Percentiles rank a stretch among this genome's conserved stretches.
Conservation (phyloP, 2,888 invertebrate species). For the Acheta domesticus region DNA sequence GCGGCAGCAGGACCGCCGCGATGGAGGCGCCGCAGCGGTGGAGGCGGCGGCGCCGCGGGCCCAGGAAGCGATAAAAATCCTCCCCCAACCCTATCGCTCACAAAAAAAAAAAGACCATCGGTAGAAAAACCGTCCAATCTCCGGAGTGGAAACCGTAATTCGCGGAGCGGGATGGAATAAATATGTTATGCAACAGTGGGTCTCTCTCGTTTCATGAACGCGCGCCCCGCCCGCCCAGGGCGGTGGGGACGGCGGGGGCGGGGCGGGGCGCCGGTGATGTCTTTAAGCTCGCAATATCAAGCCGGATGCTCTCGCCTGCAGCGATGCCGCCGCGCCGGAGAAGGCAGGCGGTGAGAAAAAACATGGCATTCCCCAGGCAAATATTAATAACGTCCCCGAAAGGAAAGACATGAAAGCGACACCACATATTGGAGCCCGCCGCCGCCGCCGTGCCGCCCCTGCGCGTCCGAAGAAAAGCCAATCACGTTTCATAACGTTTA, state of each 20-base stretch:
- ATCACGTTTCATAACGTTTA: conserved; percentile 18
- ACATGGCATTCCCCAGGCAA: neutral
- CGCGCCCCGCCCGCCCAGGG: no score
- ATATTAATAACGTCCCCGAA: neutral
- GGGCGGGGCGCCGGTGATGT: neutral
- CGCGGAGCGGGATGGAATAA: conserved; percentile 8
- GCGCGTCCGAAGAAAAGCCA: neutral
- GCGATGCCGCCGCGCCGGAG: neutral
- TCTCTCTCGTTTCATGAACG: neutral
- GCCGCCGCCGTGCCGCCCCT: neutral
- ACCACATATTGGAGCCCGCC: neutral
- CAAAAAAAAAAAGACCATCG: neutral
- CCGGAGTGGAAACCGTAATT: conserved; percentile 9
- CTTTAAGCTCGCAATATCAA: conserved; percentile 1
- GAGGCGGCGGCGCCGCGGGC: neutral
- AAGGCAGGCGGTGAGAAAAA: neutral
- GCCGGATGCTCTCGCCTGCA: neutral
- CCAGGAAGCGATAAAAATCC: neutral
- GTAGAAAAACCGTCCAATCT: conserved; percentile 3
- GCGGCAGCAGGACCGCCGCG: neutral
- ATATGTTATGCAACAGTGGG: conserved; percentile 12
- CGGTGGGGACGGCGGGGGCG: no score
- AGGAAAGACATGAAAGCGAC: conserved; percentile 18
- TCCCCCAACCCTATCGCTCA: neutral
- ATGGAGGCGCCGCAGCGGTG: no score